phyloP scores from a whole-genome alignment of 2,888 invertebrate genomes.

The Caenorhabditis angaria region DNA sequence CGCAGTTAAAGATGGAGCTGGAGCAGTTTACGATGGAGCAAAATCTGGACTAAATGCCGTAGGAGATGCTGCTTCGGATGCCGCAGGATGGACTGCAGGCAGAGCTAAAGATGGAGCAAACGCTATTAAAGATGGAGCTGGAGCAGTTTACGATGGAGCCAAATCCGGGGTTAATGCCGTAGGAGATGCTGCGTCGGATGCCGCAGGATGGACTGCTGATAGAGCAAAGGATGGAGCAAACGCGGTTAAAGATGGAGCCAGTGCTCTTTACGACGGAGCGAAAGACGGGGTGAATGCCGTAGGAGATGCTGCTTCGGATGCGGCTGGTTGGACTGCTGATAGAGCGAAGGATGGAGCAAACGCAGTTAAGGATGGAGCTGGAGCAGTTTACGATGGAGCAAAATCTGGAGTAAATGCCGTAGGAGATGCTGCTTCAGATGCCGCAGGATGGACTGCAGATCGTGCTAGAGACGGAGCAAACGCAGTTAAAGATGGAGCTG shows the following conservation, averaged over 20 bases:
- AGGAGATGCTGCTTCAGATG: constrained; percentile 31
- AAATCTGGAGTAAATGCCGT: constrained; percentile 16
- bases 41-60: constrained; percentile 15
- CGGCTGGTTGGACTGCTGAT: constrained; percentile 6
- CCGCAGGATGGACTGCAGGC: constrained; percentile 21
- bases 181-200: background rate
- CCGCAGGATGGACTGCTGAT: background rate
- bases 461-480: background rate
- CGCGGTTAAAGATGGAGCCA: constrained; percentile 9
- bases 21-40: constrained; percentile 36
- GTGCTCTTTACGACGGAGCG: background rate
- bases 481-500: constrained; percentile 9
- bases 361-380: constrained; percentile 13
- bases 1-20: constrained; percentile 10
- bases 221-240: background rate
- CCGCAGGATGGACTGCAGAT: constrained; percentile 24
- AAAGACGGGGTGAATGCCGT: background rate
- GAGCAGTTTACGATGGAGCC: constrained; percentile 35
- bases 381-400: constrained; percentile 10
- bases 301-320: background rate
- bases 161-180: constrained; percentile 18
- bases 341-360: constrained; percentile 10
- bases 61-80: constrained; percentile 8
- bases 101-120: constrained; percentile 31
- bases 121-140: constrained; percentile 25